These are phyloP conservation scores for Willisornis vidua DNA, from an alignment of 2,113 vertebrate genomes.

Conservation along the genomic window DNA sequence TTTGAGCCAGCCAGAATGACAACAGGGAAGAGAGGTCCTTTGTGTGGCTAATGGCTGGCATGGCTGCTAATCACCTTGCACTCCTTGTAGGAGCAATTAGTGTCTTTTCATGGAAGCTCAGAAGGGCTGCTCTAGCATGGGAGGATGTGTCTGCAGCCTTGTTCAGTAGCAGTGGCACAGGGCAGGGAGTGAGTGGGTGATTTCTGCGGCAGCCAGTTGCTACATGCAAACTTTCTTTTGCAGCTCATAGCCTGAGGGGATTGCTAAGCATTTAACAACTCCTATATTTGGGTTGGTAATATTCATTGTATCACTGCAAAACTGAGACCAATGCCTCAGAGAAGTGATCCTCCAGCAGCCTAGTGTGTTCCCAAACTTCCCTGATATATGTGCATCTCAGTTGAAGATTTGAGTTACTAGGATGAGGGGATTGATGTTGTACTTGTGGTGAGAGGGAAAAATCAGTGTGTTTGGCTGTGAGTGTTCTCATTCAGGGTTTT, in stretches of 20 bases:
- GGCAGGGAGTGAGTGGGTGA: not conserved
- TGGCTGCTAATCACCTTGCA: not conserved
- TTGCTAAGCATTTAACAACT: not conserved
- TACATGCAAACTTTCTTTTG: not conserved
- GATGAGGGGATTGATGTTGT: not conserved
- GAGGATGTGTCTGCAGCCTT: not conserved
- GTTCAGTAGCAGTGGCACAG: rapidly evolving
- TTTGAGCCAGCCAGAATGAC: not conserved
- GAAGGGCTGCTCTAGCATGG: not conserved
- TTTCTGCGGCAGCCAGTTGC: not conserved
- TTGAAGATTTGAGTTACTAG: not conserved
- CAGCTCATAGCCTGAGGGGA: not conserved
- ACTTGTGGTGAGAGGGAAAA: not conserved
- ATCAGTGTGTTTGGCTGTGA: not conserved
- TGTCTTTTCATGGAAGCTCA: not conserved
- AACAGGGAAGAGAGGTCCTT: not conserved
- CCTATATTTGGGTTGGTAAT: not conserved
- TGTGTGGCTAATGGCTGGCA: not conserved
- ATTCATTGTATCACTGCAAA: not conserved
- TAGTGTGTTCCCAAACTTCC: not conserved
- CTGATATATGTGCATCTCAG: not conserved
- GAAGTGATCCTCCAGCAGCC: not conserved
- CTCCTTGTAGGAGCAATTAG: not conserved
- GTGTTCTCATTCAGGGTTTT: not conserved
- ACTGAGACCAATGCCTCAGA: not conserved